Conservation (phyloP, 92 coral and sea anemone species). For the Paragorgia papillata region DNA sequence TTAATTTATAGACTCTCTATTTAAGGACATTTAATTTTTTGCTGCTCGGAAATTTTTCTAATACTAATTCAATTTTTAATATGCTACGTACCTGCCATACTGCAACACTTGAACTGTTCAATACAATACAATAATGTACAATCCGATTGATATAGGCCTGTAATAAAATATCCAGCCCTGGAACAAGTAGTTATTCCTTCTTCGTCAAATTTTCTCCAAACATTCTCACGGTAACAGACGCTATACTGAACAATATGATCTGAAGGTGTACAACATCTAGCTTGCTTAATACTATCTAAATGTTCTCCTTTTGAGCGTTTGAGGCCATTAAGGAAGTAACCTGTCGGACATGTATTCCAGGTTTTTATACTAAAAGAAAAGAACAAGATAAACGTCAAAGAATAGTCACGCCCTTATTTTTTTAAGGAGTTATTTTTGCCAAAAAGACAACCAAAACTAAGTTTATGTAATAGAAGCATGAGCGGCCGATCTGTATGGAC, state of each 20-base stretch:
- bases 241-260: not conserved
- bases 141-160: not conserved
- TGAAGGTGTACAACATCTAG: not conserved
- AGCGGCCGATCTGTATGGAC: too few species aligned
- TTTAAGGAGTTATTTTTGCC: too few species aligned
- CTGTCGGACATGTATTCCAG: not conserved
- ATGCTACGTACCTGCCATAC: too few species aligned
- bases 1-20: too few species aligned
- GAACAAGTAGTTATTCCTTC: not conserved
- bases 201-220: not conserved
- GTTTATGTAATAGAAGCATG: too few species aligned
- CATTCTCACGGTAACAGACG: not conserved
- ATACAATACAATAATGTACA: not conserved
- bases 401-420: too few species aligned
- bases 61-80: too few species aligned
- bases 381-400: too few species aligned
- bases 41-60: too few species aligned
- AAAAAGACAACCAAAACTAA: too few species aligned
- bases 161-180: not conserved
- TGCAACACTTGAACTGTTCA: slow-evolving; percentile 14
- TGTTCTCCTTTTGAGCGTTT: not conserved
- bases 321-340: not conserved
- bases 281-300: not conserved
- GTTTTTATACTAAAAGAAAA: too few species aligned
- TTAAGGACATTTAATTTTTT: too few species aligned